phyloP scores from a whole-genome alignment of 2,113 vertebrate species.

The Ictalurus punctatus region DNA sequence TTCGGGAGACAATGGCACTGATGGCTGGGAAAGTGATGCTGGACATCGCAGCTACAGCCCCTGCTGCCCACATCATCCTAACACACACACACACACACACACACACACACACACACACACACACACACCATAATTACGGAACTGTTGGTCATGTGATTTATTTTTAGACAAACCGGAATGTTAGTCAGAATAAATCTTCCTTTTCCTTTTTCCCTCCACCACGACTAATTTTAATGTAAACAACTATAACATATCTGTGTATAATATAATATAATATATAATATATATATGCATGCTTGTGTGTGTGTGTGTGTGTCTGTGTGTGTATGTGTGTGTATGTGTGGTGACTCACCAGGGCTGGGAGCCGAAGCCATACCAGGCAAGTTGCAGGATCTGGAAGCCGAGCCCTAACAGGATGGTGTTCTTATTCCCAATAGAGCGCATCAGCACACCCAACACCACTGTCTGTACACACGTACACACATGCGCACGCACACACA shows the following conservation, averaged over 20 bases:
- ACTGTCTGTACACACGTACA: conserved; percentile 76
- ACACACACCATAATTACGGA: not conserved
- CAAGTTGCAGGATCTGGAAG: conserved; percentile 91
- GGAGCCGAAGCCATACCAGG: conserved; percentile 90
- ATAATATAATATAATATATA: no score
- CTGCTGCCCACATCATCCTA: conserved; percentile 95
- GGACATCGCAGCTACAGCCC: conserved; percentile 89
- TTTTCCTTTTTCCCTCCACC: no score
- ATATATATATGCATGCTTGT: no score
- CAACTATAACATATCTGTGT: no score
- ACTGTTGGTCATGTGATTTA: not conserved
- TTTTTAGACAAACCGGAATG: not conserved
- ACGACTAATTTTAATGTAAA: no score
- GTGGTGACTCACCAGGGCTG: conserved; percentile 83
- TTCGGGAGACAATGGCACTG: conserved; percentile 85
- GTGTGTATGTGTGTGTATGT: not conserved
- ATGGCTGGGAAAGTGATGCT: conserved; percentile 89
- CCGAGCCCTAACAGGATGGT: conserved; percentile 87
- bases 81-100: conserved; percentile 26
- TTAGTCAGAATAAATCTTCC: not conserved
- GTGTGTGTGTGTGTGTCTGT: not conserved
- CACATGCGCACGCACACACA: conserved; percentile 55
- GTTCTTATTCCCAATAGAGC: conserved; percentile 91
- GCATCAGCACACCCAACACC: conserved; percentile 86
- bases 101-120: no score